phyloP scores from a whole-genome alignment of 2,113 vertebrate species.

The Nannobrachium achirus region DNA sequence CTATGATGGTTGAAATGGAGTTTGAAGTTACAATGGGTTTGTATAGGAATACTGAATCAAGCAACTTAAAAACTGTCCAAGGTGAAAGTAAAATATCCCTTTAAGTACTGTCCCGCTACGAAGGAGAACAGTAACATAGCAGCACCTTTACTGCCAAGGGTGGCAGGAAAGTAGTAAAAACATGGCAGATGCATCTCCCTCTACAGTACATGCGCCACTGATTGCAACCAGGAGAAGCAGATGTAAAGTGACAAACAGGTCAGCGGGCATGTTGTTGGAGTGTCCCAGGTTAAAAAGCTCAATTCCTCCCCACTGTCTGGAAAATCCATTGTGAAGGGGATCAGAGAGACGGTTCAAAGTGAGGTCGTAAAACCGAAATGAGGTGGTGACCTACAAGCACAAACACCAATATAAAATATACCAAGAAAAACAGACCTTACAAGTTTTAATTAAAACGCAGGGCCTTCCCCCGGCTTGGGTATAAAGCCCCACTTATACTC shows the following conservation, averaged over 20 bases:
- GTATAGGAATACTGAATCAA: no score
- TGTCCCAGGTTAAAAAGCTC: conserved; percentile 2
- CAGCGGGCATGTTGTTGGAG: background rate
- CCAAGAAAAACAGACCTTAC: conserved; percentile 61
- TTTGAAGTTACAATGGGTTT: no score
- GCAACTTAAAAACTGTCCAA: no score
- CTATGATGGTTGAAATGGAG: no score
- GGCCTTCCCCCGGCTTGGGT: background rate
- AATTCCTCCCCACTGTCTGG: conserved; percentile 57
- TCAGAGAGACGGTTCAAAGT: conserved; percentile 62
- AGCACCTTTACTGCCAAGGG: no score
- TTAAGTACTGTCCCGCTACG: no score
- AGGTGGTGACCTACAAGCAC: conserved; percentile 69
- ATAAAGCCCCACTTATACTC: background rate
- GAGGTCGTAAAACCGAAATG: conserved; percentile 74
- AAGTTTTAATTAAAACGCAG: conserved; percentile 68
- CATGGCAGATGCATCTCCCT: no score
- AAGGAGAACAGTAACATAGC: no score
- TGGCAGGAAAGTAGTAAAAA: no score
- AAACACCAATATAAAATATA: conserved; percentile 64
- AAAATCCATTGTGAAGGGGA: conserved; percentile 61
- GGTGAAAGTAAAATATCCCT: no score
- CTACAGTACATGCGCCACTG: background rate
- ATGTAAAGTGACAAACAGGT: conserved; percentile 14
- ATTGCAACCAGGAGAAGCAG: background rate